A percentile compares a stretch with the other conserved stretches of the same genome.
These are phyloP conservation scores for Erebia ligea DNA, from an alignment of 2,888 invertebrate species.

Conservation along the genomic window DNA sequence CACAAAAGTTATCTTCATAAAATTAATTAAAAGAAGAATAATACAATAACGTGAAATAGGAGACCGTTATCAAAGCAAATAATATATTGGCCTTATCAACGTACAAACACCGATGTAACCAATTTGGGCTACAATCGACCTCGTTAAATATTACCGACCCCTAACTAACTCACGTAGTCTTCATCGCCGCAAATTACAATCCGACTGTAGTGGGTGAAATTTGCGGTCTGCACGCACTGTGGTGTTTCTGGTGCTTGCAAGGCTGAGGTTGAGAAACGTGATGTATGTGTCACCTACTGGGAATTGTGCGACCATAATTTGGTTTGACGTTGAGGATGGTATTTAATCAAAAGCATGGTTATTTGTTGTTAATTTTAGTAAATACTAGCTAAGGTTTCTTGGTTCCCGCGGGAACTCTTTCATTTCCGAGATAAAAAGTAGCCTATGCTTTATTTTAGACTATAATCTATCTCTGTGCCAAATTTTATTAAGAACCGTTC, in stretches of 20 bases:
- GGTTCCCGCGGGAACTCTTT: too few species aligned
- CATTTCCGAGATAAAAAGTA: too few species aligned
- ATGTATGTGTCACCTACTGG: neutral
- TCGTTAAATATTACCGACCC: slow-evolving; percentile 29
- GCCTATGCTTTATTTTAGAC: too few species aligned
- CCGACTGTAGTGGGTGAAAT: slow-evolving; percentile 21
- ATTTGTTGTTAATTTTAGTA: too few species aligned
- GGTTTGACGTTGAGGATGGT: too few species aligned
- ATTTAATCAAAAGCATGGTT: neutral
- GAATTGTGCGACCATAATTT: neutral
- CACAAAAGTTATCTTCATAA: neutral
- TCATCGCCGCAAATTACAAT: slow-evolving; percentile 30
- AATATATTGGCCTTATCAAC: slow-evolving; percentile 10
- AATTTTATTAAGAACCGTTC: too few species aligned
- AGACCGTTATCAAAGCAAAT: slow-evolving; percentile 7
- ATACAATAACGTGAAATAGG: slow-evolving; percentile 2
- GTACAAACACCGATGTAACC: slow-evolving; percentile 17
- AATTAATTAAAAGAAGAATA: slow-evolving; percentile 3
- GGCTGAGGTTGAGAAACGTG: neutral
- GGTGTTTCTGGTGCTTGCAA: neutral
- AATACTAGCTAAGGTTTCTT: too few species aligned
- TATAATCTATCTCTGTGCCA: too few species aligned
- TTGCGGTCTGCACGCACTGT: slow-evolving; percentile 22
- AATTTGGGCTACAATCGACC: slow-evolving; percentile 19
- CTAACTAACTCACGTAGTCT: slow-evolving; percentile 30